phyloP scores from a whole-genome alignment of 2,888 invertebrate genomes.

The Chrysomela aeneicollis region DNA sequence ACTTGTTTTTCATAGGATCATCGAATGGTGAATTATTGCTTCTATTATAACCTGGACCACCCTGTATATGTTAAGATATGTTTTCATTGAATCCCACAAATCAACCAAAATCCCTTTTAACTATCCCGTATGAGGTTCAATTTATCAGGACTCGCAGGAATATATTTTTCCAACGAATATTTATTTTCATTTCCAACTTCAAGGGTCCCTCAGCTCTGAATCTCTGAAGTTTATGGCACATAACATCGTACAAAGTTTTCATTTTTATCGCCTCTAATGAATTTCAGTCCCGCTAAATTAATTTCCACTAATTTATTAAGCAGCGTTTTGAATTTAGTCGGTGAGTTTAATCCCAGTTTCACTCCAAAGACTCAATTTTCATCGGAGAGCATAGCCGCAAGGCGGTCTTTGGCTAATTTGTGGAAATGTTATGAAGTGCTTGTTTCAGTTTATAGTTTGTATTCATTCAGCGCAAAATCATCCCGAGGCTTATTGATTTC shows the following conservation, averaged over 20 bases:
- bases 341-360: conserved; percentile 27
- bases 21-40: no score
- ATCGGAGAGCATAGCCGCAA: background rate
- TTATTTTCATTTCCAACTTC: no score
- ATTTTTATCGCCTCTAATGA: conserved; percentile 32
- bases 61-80: no score
- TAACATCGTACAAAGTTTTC: conserved; percentile 15
- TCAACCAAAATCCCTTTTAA: no score
- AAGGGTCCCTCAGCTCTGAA: background rate
- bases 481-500: background rate
- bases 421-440: background rate
- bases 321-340: conserved; percentile 28
- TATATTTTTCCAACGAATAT: no score
- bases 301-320: conserved; percentile 34
- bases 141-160: no score
- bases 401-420: background rate
- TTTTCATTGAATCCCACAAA: no score
- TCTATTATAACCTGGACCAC: no score
- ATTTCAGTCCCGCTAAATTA: conserved; percentile 29
- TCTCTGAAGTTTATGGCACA: background rate
- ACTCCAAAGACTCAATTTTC: background rate
- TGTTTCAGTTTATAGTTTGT: background rate
- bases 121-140: no score
- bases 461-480: background rate
- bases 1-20: no score